phyloP scores from a whole-genome alignment of 2,113 vertebrate species.

The Antigone vipio region DNA sequence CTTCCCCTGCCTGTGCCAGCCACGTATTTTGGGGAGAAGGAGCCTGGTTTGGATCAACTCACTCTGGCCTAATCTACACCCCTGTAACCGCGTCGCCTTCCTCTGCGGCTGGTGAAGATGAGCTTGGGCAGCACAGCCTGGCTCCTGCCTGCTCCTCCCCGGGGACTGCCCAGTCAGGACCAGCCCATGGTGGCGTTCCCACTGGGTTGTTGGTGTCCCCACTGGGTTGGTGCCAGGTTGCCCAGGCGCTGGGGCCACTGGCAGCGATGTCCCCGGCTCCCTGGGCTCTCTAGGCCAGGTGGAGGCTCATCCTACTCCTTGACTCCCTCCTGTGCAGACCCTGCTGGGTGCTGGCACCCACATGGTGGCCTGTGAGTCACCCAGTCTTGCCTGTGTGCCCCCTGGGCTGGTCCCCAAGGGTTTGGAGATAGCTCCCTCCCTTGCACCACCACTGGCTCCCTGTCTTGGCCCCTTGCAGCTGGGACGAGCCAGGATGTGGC shows the following conservation, averaged over 20 bases:
- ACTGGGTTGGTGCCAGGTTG: background rate
- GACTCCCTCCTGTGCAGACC: background rate
- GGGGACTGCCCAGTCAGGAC: background rate
- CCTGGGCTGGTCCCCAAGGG: background rate
- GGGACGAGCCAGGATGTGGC: background rate
- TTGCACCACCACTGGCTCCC: background rate
- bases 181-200: background rate
- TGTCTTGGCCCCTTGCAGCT: background rate
- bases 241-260: background rate
- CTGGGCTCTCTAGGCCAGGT: background rate
- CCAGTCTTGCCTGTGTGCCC: background rate
- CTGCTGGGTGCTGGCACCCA: background rate
- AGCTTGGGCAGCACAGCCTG: background rate
- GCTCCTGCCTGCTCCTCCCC: background rate
- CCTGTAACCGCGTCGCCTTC: background rate
- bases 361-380: background rate
- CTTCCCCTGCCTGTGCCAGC: background rate
- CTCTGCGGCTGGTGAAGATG: slow-evolving; percentile 7
- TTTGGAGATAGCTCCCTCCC: background rate
- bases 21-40: background rate
- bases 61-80: slow-evolving; percentile 7
- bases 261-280: rapidly evolving
- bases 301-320: background rate
- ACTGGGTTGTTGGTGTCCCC: background rate
- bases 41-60: background rate